phyloP scores from a whole-genome alignment of 1,140 invertebrate species.

The Varroa destructor region DNA sequence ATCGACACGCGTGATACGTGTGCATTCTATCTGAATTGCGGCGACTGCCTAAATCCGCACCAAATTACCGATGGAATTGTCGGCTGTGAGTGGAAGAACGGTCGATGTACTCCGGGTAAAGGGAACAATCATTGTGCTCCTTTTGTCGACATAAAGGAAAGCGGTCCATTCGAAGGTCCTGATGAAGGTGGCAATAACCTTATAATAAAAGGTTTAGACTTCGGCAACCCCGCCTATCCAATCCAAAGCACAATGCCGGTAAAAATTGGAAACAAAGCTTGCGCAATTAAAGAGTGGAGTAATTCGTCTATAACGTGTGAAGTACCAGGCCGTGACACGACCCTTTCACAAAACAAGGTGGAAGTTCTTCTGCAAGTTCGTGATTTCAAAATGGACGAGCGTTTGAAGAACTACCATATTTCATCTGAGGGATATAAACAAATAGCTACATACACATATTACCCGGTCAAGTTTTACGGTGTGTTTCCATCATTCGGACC shows the following conservation, averaged over 20 bases:
- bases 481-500: conserved; percentile 34
- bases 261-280: neutral
- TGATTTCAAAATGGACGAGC: neutral
- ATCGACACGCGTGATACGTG: neutral
- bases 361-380: neutral
- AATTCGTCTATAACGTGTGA: neutral
- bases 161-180: neutral
- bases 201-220: conserved; percentile 1
- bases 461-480: conserved; percentile 28
- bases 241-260: neutral
- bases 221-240: neutral
- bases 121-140: neutral
- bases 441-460: neutral
- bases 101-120: neutral
- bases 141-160: neutral
- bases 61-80: neutral
- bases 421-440: neutral
- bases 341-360: neutral
- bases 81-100: conserved; percentile 19
- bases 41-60: conserved; percentile 12
- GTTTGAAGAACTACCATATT: neutral
- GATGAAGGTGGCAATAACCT: neutral
- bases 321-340: neutral
- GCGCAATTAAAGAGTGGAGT: neutral
- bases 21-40: conserved; percentile 10